Evolutionary conservation across 2,797 vertebrate genomes (phyloP), one percentile per base, ranked within the genome.

Genomic region (Karalla daura): DNA sequence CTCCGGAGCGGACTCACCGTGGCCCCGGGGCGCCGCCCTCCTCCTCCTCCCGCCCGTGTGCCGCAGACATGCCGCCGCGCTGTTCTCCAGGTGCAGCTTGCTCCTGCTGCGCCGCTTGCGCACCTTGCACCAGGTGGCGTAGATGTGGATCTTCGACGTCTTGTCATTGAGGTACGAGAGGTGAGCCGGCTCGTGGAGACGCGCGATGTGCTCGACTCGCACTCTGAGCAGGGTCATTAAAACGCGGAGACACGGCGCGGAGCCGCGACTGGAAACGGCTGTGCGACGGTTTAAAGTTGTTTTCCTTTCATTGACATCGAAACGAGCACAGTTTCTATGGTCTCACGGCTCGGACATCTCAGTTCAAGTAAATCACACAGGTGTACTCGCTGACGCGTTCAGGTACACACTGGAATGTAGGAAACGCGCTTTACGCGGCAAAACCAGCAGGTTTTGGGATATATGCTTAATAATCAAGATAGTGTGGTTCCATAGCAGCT

Each of bases 121-220:
- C 21, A 74, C 56, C 12, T 63, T 76, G 2, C 79, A 66, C 80
- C 83, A 89, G 0, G 88, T 86, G 7, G 58, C 77, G 24, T 86
- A 86, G n/a, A 89, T 61, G 0, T 67, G 40, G 10, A 80, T 27
- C 41, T 83, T 87, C 1, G 74, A 55, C 15, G 41, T 2, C 6
- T 44, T 63, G 5, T 83, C 76, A 33, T 60, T 39, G 24, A 68
- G 20, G 20, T 50, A 44, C 83, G 81, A 88, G 1, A 77, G 46
- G 44, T 39, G 13, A 25, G 52, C 56, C 0, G 70, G 41, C 18
- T 84, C 63, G 1, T 66, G 51, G 17, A 69, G 74, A 23, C 39
- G 35, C 7, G 12, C 9, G 2, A 55, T 20, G 10, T 80, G 79
- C 84, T 89, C 87, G 36, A 59, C 67, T 66, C 37, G 40, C 23